Base-by-base conservation (phyloP, 2,113 vertebrate genomes). In the Boleophthalmus pectinirostris region DNA sequence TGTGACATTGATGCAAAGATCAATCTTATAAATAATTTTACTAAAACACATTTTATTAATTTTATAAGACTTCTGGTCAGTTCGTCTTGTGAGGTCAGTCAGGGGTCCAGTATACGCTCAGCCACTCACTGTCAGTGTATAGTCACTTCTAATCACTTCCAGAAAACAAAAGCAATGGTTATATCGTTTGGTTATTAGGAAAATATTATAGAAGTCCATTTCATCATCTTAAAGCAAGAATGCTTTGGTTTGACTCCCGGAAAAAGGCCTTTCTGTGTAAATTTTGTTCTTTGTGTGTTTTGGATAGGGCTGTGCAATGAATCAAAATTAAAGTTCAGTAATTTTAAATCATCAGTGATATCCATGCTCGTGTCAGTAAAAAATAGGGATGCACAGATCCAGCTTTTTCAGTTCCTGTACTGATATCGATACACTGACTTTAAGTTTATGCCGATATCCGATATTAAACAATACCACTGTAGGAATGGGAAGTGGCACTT, bases 71-170 rank as follows among this genome's bases (percentile, higher is more conserved):
- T 68, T 68, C 69, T 12, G 29, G 77, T 85, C 87, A 56, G 90
- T 92, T 80, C 77, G 75, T 92, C 91, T 91, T 91, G 75, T 91
- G 91, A 92, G 88, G 89, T 89, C 86, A 90, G 89, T 82, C 78
- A 79, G 81, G 85, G 84, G 81, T 47, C n/a, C 20, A 74, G 68
- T 70, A 58, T 35, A 49, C 53, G 45, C 74, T 47, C 75, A 57
- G 72, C 74, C 47, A 2, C 60, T 78, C 69, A 74, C 68, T 76
- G 81, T 71, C 73, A 58, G 38, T 65, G 69, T 69, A 46, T 51
- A 47, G 43, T 66, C 45, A 66, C 65, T 66, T n/a, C 10, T 13
- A n/a, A 38, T 38, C 33, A 64, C 20, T 58, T 58, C 1, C 11
- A 24, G 29, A 29, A 63, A 35, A 63, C 14, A 33, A 15, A 63